Evolutionary conservation across 2,797 vertebrate genomes (phyloP), one percentile per base, ranked within the genome.

Genomic region (Podarcis siculus): DNA sequence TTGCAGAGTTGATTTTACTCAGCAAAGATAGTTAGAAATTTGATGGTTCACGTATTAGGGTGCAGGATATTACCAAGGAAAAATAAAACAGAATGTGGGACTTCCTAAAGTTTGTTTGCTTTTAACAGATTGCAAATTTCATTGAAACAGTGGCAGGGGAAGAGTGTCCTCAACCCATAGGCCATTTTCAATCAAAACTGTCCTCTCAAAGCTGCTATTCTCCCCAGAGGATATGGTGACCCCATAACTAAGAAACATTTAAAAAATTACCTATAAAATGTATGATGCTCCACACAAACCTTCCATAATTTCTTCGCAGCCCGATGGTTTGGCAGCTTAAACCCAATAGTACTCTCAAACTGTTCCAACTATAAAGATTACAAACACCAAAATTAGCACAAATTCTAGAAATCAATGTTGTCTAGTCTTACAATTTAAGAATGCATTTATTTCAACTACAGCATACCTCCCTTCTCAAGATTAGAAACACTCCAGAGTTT

Each of bases 261-360:
- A 55, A 37, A 45, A 8, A 9, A 49, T 95, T 97, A 99, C 99
- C 99, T 99, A 97, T 99, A 99, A 95, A 99, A 99, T 91, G 98
- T 99, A 96, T 99, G 99, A 94, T 99, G 98, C 90, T 99, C 99
- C 96, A 99, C 99, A 25, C 99, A 99, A 90, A 99, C 99, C 92
- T 99, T 99, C 99, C 99, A 99, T 92, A 99, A 97, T 90, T 97
- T 97, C 95, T 99, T 99, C 61, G 99, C 99, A 58, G 98, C 98
- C 25, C 98, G 98, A 92, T 99, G 98, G 92, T 98, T 99, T 95
- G 98, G 98, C 86, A 99, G 97, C 95, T 99, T 99, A 96, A 99
- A 99, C 82, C 99, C 99, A 95, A 99, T 99, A 15, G 98, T 99
- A 95, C 98, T 99, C 96, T 99, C 99, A 94, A 99, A 99, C 96